Base-by-base conservation (phyloP, 2,797 vertebrate genomes). In the Pseudochaenichthys georgianus region DNA sequence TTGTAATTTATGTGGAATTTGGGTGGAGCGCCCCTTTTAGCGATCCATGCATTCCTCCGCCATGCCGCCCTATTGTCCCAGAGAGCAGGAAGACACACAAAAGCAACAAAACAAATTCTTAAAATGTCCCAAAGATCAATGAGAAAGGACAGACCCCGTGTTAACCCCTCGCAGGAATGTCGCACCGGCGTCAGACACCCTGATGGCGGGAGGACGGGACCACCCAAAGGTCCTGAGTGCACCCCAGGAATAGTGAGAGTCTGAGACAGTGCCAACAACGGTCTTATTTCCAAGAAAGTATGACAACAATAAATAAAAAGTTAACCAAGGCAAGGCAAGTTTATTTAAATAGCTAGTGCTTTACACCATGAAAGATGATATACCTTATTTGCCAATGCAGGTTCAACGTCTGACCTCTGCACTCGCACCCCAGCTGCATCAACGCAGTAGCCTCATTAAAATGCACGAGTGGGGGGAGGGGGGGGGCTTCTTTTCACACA, bases 111-210 rank as follows among this genome's bases (percentile, higher is more conserved):
- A 82, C 79, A 89, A 89, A 87, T 88, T 90, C 82, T 87, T 66
- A 63, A 87, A 87, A 86, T 82, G 63, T 82, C 83, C 80, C 79
- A 73, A 84, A 85, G 81, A 64, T 82, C 70, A 80, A 51, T 83
- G 88, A 86, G 52, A 92, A 91, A 89, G 79, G 55, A 52, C 77
- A 78, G 87, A 89, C 90, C 93, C 70, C 51, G 52, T 9, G 70
- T 60, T 92, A 89, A 95, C 91, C 90, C 85, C 87, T 43, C 76
- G 38, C 70, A 86, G 88, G 93, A 95, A 95, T 95, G 92, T 95
- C 85, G 82, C 90, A 70, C 81, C 21, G 72, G 83, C 69, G 87
- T 92, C 82, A 50, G 73, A 91, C 75, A 46, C 63, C 1, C 70
- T n/a, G 48, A 54, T 59, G 78, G 73, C 38, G 61, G 83, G 80